Percentiles rank a stretch among this genome's conserved stretches.
These are phyloP conservation scores for Taenaris catops DNA, from an alignment of 2,888 invertebrate species.

Conservation along the genomic window DNA sequence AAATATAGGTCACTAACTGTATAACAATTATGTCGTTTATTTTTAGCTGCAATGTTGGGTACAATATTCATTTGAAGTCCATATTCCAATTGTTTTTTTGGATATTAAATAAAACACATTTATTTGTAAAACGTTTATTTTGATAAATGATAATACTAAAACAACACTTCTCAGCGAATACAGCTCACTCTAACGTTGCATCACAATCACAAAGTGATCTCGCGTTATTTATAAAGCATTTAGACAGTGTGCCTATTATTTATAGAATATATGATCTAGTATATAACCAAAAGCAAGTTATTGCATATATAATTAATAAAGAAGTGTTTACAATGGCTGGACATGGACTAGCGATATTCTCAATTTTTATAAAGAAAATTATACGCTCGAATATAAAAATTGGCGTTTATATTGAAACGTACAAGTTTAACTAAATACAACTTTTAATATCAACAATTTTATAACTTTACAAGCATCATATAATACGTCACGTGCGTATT, in stretches of 20 bases:
- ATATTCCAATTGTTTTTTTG: too few relatives aligned
- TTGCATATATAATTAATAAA: slow-evolving; percentile 8
- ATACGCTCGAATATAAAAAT: neutral
- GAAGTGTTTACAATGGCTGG: slow-evolving; percentile 13
- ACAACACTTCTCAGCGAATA: slow-evolving; percentile 56
- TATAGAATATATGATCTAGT: slow-evolving; percentile 9
- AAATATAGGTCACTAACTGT: too few relatives aligned
- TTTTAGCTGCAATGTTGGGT: too few relatives aligned
- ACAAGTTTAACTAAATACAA: neutral
- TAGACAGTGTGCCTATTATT: slow-evolving; percentile 11
- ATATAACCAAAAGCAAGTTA: slow-evolving; percentile 17
- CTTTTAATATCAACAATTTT: neutral
- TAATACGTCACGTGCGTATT: too few relatives aligned
- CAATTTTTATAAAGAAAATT: neutral
- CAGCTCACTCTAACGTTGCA: slow-evolving; percentile 48
- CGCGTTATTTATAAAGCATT: slow-evolving; percentile 57
- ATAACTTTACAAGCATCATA: too few relatives aligned
- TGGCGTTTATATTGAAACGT: neutral
- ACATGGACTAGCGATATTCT: slow-evolving; percentile 14
- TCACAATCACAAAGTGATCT: slow-evolving; percentile 36
- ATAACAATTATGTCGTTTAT: too few relatives aligned
- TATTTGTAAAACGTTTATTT: slow-evolving; percentile 46
- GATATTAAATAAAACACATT: slow-evolving; percentile 26
- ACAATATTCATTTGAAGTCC: too few relatives aligned
- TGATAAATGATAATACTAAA: slow-evolving; percentile 59